A percentile compares a stretch with the other conserved stretches of the same genome.
Evolutionary conservation across 2,888 invertebrate genomes (phyloP).

Genomic region (Phania funesta): DNA sequence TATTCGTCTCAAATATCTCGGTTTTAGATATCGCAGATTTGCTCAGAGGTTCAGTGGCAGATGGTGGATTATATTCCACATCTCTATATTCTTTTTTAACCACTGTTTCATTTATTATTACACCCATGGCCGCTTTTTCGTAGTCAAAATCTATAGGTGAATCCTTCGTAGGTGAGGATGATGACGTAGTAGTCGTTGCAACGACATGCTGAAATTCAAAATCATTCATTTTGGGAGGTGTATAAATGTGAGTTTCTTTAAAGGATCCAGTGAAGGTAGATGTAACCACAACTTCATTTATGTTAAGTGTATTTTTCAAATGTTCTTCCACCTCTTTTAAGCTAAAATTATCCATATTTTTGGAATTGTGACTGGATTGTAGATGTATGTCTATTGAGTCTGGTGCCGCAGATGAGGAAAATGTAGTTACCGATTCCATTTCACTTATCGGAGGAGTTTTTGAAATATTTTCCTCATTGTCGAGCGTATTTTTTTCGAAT

Average conservation of each 20-base stretch:
- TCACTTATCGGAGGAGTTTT: conserved; percentile 65
- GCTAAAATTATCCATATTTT: conserved; percentile 51
- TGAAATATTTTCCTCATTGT: conserved; percentile 34
- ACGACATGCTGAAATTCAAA: conserved; percentile 64
- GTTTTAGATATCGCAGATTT: conserved; percentile 9
- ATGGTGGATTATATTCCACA: conserved; percentile 79
- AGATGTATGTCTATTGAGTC: conserved; percentile 14
- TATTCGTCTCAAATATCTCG: conserved; percentile 35
- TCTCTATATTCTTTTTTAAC: conserved; percentile 80
- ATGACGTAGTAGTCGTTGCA: conserved; percentile 32
- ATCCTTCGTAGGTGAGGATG: conserved; percentile 69
- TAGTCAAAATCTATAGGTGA: conserved; percentile 79
- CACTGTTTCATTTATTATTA: conserved; percentile 80
- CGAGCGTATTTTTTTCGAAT: conserved; percentile 53
- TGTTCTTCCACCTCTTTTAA: conserved; percentile 43
- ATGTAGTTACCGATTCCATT: conserved; percentile 57
- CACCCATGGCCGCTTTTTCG: conserved; percentile 79
- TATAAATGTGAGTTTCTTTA: conserved; percentile 80
- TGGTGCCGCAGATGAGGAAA: too few relatives aligned
- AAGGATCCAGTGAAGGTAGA: conserved; percentile 77
- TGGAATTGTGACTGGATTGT: conserved; percentile 55
- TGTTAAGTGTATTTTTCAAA: conserved; percentile 46
- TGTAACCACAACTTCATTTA: conserved; percentile 67
- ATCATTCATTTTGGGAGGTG: conserved; percentile 77
- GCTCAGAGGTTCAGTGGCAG: conserved; percentile 69